Evolutionary conservation across 2,888 invertebrate genomes (phyloP), one percentile per base, ranked within the genome.

Genomic region (Rhorus exstirpatorius): DNA sequence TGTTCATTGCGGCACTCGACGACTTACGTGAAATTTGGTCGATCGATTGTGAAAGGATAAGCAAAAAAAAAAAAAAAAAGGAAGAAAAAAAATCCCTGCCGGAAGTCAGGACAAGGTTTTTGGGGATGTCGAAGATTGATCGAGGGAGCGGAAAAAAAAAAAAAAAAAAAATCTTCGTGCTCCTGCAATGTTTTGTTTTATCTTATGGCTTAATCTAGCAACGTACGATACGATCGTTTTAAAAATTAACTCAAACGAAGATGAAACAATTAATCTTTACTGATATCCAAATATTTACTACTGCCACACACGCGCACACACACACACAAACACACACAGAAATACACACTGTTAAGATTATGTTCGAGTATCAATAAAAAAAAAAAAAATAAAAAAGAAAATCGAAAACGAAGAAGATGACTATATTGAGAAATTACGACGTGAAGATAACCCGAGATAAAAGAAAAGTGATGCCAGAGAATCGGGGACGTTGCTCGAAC

Each of bases 331-430:
- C n/a, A n/a, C n/a, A n/a, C n/a, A n/a, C n/a, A n/a, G n/a, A n/a
- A n/a, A n/a, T n/a, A n/a, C n/a, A n/a, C n/a, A n/a, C 76, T 75
- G 82, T 86, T 84, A 85, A 83, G 79, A 83, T 86, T 83, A 84
- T 84, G 71, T 82, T 77, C 81, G 77, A 83, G 79, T 79, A 77
- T 81, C 58, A 77, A 82, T 79, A 74, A 83, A 81, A 49, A 68
- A 71, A 75, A 55, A 60, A 68, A 76, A 68, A 3, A 79, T 65
- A 31, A 44, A 74, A 61, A 49, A 31, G n/a, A n/a, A n/a, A n/a
- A n/a, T n/a, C n/a, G n/a, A n/a, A n/a, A n/a, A n/a, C n/a, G n/a
- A n/a, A n/a, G 14, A 31, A 75, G 12, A 70, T 26, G 35, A 70
- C 38, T 38, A 38, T 4, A 31, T 17, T 41, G 67, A 31, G n/a